These are phyloP conservation scores for Tryphoninae sp. DNA, from an alignment of 2,888 invertebrate species.

Conservation along the genomic window DNA sequence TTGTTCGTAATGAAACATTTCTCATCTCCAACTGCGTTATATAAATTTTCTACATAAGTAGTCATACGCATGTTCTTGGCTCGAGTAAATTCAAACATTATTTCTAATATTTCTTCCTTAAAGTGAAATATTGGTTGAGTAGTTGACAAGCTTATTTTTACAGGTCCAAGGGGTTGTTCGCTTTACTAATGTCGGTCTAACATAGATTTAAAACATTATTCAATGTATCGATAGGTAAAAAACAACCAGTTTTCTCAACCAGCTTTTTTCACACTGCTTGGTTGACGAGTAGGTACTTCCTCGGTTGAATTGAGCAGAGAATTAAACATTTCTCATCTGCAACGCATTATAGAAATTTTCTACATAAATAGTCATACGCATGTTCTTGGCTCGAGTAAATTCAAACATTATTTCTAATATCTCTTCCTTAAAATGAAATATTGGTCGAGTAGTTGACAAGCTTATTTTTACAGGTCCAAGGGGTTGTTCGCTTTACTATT, in stretches of 20 bases:
- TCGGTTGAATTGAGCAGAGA: slow-evolving; percentile 7
- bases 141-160: background rate
- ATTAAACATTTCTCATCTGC: slow-evolving; percentile 26
- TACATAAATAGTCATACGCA: background rate
- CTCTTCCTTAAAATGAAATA: background rate
- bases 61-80: background rate
- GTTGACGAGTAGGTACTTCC: background rate
- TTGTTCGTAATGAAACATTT: slow-evolving; percentile 16
- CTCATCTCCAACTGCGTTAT: background rate
- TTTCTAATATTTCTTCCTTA: background rate
- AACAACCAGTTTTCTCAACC: slow-evolving; percentile 39
- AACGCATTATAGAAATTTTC: background rate
- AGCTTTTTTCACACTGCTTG: background rate
- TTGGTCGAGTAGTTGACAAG: background rate
- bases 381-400: background rate
- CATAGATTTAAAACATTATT: background rate
- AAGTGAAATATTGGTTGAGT: background rate
- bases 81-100: background rate
- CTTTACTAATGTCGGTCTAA: background rate
- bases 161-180: slow-evolving; percentile 9
- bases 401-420: background rate
- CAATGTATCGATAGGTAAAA: background rate
- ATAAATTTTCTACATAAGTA: background rate
- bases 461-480: slow-evolving; percentile 12
- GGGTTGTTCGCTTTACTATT: background rate